Base-by-base conservation (phyloP, 2,888 invertebrate genomes). In the Teinopalpus imperialis region DNA sequence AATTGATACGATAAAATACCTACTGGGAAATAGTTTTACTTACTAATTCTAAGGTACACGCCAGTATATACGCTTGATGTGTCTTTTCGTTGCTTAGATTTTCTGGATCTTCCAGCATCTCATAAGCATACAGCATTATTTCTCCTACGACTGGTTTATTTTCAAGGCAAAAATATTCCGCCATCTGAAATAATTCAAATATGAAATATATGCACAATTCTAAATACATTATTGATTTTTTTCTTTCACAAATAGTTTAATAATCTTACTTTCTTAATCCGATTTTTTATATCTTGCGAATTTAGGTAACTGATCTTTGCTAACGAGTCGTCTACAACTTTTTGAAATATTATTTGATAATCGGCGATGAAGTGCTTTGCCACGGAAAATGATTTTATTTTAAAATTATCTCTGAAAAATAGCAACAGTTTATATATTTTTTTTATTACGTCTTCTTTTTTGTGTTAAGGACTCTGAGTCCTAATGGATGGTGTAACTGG, bases 151-250 rank as follows among this genome's bases (percentile, higher is more conserved):
- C 2, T 23, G 40, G 62, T 35, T 90, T 90, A 8, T 94, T 68
- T 51, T 93, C 92, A 57, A 91, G 90, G 1, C 30, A 7, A 21
- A 30, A 40, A 14, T 40, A 40, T 0, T n/a, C 27, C 3, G 39
- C 7, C 29, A 40, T 29, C 39, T 40, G 26, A 3, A 8, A 9
- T 16, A 3, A 16, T 16, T n/a, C n/a, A 4, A 16, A 16, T 3
- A 16, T 16, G 16, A 16, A 16, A n/a, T n/a, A 3, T 16, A 16
- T 3, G 16, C 16, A 16, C 4, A 16, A 2, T 2, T 16, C 16
- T 2, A 16, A n/a, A n/a, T n/a, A 16, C 16, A 16, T 2, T 2
- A 4, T 16, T 3, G 4, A 16, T 4, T 16, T 16, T 16, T 16
- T 16, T n/a, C n/a, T n/a, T n/a, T n/a, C n/a, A n/a, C n/a, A 16